Evolutionary conservation across 2,113 vertebrate species (phyloP).

Genomic region (Alexandromys fortis): DNA sequence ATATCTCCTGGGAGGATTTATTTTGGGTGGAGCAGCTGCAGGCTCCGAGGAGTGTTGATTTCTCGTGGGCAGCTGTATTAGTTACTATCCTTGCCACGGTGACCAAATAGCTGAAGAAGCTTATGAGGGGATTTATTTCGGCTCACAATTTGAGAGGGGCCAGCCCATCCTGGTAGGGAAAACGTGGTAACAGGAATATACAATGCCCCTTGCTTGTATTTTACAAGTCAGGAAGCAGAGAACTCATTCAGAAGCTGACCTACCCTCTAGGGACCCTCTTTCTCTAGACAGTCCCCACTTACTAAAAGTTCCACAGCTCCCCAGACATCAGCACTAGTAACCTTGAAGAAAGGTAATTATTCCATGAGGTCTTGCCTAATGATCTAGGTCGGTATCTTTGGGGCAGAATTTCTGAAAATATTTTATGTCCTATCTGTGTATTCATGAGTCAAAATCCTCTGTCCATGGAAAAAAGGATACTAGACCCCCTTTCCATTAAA

Average conservation of each 20-base stretch:
- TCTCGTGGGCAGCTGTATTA: background rate
- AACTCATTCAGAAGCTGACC: background rate
- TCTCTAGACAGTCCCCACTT: background rate
- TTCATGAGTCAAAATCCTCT: background rate
- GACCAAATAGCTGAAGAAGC: background rate
- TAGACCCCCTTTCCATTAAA: background rate
- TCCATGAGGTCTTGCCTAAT: background rate
- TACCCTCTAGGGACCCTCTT: background rate
- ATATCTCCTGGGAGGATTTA: background rate
- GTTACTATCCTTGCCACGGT: background rate
- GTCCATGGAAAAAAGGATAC: background rate
- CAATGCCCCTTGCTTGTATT: background rate
- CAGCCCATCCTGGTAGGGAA: background rate
- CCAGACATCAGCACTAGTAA: background rate
- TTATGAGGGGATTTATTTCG: background rate
- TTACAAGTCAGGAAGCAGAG: background rate
- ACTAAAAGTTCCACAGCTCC: background rate
- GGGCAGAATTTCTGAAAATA: background rate
- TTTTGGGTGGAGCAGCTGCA: background rate
- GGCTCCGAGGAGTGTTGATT: background rate
- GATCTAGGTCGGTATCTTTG: background rate
- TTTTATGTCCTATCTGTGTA: background rate
- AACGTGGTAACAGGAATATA: background rate
- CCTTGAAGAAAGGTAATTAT: background rate
- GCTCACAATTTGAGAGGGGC: background rate